Evolutionary conservation across 1,140 invertebrate species (phyloP).

Genomic region (Prorops nasuta): DNA sequence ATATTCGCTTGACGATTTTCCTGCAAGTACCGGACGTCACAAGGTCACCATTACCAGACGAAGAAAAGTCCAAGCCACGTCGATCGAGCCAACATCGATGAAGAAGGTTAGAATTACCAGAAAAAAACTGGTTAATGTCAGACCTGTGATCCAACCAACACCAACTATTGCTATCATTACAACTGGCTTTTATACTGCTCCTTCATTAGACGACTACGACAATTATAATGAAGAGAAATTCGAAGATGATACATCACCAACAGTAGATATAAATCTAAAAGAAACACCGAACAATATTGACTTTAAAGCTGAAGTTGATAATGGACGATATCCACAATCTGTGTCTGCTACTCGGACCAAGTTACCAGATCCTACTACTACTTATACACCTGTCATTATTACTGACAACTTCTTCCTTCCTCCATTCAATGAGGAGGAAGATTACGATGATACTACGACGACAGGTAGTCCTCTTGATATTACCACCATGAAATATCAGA

Average conservation of each 20-base stretch:
- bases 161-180: slow-evolving; percentile 50
- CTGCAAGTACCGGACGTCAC: slow-evolving; percentile 28
- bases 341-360: no score
- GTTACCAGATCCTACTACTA: slow-evolving; percentile 12
- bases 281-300: slow-evolving; percentile 36
- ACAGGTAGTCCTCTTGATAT: no score
- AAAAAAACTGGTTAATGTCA: slow-evolving; percentile 46
- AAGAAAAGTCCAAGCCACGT: slow-evolving; percentile 40
- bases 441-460: slow-evolving; percentile 22
- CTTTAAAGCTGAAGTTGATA: slow-evolving; percentile 20
- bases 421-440: slow-evolving; percentile 24
- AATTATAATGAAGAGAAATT: slow-evolving; percentile 23
- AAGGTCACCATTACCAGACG: slow-evolving; percentile 50
- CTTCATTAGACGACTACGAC: slow-evolving; percentile 33
- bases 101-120: slow-evolving; percentile 40
- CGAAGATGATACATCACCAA: neutral
- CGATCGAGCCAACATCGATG: slow-evolving; percentile 12
- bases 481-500: neutral
- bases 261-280: slow-evolving; percentile 30
- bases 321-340: no score
- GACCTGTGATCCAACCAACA: slow-evolving; percentile 40
- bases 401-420: slow-evolving; percentile 54
- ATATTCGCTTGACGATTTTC: neutral
- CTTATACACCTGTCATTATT: slow-evolving; percentile 44
- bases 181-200: slow-evolving; percentile 47